Evolutionary conservation across 1,140 invertebrate species (phyloP), one percentile per base, ranked within the genome.

Genomic region (Zaprionus gabonicus): DNA sequence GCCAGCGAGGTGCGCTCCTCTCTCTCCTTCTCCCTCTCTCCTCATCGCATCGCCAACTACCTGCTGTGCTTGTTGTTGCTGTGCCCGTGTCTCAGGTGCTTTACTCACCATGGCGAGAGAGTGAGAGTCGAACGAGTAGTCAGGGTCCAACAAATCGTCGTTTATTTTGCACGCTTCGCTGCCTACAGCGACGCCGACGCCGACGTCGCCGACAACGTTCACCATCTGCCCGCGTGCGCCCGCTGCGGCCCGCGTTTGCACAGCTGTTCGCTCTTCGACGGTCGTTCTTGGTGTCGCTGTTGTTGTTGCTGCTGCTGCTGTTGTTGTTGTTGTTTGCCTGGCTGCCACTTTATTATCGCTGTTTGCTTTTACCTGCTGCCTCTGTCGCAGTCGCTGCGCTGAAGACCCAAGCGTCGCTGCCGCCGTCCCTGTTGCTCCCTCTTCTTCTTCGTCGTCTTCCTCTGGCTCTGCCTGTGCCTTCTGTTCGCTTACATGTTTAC

Each of bases 141-240:
- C 57, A 31, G 31, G 44, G 64, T 74, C 80, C 34, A 59, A 68
- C 56, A 68, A 73, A 68, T 74, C 67, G 73, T 82, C 85, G 75
- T 80, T 91, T 91, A 88, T 91, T 91, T 91, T 90, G 88, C 90
- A 91, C 78, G 88, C 90, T 91, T 91, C 80, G 82, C 73, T 91
- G 90, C 69, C 67, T 73, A 53, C 63, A 17, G 15, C 10, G 46
- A 23, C 20, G 46, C 28, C 53, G 9, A 17, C 17, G 46, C 2
- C 17, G n/a, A 56, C 28, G 6, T 9, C 9, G 31, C 10, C 46
- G 46, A 7, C 46, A 0, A 51, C 9, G 31, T 34, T 9, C 3
- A 31, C 64, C 82, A 66, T 57, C 67, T 68, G 55, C 76, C 71
- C 67, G 36, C 56, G 20, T 36, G 10, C 46, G n/a, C 59, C 13